Evolutionary conservation across 2,113 vertebrate species (phyloP).

Genomic region (Sebastes schlegelii): DNA sequence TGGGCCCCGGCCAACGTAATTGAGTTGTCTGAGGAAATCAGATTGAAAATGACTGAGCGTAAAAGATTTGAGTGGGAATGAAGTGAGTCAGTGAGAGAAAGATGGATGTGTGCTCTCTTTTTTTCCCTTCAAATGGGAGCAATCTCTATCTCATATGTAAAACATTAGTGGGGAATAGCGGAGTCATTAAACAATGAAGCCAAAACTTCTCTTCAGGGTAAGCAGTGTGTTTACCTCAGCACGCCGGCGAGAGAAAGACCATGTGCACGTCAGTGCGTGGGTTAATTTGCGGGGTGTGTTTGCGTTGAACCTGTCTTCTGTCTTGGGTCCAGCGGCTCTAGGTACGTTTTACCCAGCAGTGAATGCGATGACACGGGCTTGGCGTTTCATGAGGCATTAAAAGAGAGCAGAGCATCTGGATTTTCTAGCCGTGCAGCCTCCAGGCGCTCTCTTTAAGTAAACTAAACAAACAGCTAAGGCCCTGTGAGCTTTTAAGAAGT

Average conservation of each 20-base stretch:
- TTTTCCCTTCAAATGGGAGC: conserved; percentile 51
- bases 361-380: conserved; percentile 67
- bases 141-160: conserved; percentile 76
- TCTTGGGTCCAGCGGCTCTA: conserved; percentile 22
- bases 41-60: conserved; percentile 67
- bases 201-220: conserved; percentile 58
- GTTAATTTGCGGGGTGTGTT: conserved; percentile 15
- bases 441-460: conserved; percentile 57
- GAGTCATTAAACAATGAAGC: conserved; percentile 74
- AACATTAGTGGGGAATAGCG: conserved; percentile 74
- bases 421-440: conserved; percentile 52
- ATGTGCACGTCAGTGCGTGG: conserved; percentile 12
- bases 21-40: conserved; percentile 70
- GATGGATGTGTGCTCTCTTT: conserved; percentile 56
- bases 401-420: conserved; percentile 68
- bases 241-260: conserved; percentile 24
- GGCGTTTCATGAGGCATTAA: conserved; percentile 58
- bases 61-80: conserved; percentile 66
- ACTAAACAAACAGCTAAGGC: conserved; percentile 60
- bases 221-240: conserved; percentile 61
- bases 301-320: conserved; percentile 55
- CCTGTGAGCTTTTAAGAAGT: conserved; percentile 56
- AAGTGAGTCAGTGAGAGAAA: conserved; percentile 67
- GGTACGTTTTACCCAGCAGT: conserved; percentile 47
- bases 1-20: conserved; percentile 61